Evolutionary conservation across 2,797 vertebrate species (phyloP), one percentile per base, ranked within the genome.

Genomic region (Ptychobarbus kaznakovi): DNA sequence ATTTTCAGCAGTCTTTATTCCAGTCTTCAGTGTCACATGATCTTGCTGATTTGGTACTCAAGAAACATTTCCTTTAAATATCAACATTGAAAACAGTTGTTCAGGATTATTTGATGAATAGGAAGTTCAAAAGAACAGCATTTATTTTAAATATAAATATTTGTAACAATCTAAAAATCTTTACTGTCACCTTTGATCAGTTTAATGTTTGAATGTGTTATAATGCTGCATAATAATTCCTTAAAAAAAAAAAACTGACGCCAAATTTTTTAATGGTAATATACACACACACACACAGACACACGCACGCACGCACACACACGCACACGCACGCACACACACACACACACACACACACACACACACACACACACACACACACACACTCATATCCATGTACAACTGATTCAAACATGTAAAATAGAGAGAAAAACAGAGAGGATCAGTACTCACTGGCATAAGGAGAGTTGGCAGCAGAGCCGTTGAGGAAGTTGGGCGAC

Each of bases 381-480:
- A 38, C 35, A 38, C 32, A 32, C 32, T 5, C 38, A 72, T 15
- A 44, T 25, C 40, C 46, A 25, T 72, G n/a, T 46, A 42, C 18
- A 76, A 20, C 25, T 18, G 25, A 74, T 5, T 49, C 15, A 63
- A 15, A 28, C 11, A 32, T 72, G 10, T 13, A 8, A 44, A 72
- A 61, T 6, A 28, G 58, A 40, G 11, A 11, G n/a, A 49, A 6
- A n/a, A 22, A n/a, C 49, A 80, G 49, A 28, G 44, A 32, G 28
- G 25, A 15, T 72, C 12, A 81, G 15, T 46, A 97, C 98, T 97
- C 94, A 99, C 98, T 99, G 94, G 98, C 98, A 89, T 99, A 99
- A 93, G 98, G 98, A 81, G 98, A 99, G 94, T 99, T 99, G 95
- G 98, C 98, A 88, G 98, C 97, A 13, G 98, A 99, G 92, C 98